These are phyloP conservation scores for Amyelois transitella DNA, from an alignment of 1,140 invertebrate genomes.

Conservation along the genomic window DNA sequence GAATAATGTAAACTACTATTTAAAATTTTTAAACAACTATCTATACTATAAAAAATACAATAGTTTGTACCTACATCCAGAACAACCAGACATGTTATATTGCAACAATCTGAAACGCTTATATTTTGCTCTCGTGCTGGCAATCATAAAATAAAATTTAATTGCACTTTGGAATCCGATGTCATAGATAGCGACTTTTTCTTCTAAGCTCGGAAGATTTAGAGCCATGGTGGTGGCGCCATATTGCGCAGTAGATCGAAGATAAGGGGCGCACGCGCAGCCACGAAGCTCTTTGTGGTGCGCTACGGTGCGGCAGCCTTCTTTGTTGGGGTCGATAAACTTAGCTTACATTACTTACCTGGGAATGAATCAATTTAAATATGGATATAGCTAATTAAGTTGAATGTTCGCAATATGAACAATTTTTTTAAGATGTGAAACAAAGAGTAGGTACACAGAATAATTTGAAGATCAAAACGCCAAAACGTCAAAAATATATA, in stretches of 20 bases:
- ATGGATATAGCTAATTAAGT: neutral
- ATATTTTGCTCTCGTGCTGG: too few species aligned
- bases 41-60: too few species aligned
- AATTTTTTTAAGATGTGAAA: too few species aligned
- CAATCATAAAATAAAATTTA: neutral
- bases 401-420: too few species aligned
- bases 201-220: neutral
- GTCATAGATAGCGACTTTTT: neutral
- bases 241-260: constrained; percentile 1
- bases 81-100: too few species aligned
- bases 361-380: neutral
- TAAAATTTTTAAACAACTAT: too few species aligned
- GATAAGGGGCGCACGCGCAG: constrained; percentile 3
- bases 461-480: too few species aligned
- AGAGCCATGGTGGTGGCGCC: neutral
- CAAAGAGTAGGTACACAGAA: too few species aligned
- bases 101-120: too few species aligned
- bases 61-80: too few species aligned
- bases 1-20: too few species aligned
- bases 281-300: neutral
- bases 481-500: too few species aligned
- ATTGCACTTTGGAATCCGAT: neutral
- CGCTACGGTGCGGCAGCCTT: neutral
- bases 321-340: neutral
- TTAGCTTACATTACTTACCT: neutral